Evolutionary conservation across 2,113 vertebrate genomes (phyloP).

Genomic region (Malaclemys terrapin): DNA sequence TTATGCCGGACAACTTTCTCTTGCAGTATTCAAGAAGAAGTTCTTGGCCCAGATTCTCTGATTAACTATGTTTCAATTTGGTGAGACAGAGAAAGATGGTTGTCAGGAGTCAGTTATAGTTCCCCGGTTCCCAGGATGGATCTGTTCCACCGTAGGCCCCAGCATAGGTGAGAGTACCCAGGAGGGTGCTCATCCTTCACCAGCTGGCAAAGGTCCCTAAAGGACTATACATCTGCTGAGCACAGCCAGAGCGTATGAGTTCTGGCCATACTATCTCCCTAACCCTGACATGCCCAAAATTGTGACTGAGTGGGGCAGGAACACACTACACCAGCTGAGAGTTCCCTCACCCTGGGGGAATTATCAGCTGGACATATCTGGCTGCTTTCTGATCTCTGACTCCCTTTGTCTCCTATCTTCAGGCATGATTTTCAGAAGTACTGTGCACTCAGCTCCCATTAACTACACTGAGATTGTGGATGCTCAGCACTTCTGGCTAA

Average conservation of each 20-base stretch:
- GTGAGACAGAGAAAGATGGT: neutral
- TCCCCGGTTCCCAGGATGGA: neutral
- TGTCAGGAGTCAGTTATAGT: constrained; percentile 36
- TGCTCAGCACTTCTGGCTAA: neutral
- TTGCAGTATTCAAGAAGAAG: constrained; percentile 27
- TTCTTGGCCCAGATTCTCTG: neutral
- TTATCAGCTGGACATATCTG: neutral
- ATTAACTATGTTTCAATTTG: constrained; percentile 47
- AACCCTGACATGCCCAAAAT: rapidly evolving
- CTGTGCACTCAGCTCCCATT: neutral
- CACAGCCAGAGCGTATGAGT: neutral
- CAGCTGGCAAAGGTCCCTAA: neutral
- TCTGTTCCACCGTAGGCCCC: neutral
- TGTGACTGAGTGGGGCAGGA: no score
- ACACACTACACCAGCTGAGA: rapidly evolving
- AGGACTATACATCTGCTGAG: neutral
- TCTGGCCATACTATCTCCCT: neutral
- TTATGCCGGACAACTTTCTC: neutral
- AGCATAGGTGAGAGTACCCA: constrained; percentile 9
- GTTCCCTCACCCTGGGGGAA: neutral
- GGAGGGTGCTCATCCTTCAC: neutral
- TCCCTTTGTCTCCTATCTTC: neutral
- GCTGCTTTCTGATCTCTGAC: neutral
- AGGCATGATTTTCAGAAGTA: neutral
- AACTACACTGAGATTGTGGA: neutral